phyloP scores from a whole-genome alignment of 2,888 invertebrate genomes.

The Leptogaster cylindrica region DNA sequence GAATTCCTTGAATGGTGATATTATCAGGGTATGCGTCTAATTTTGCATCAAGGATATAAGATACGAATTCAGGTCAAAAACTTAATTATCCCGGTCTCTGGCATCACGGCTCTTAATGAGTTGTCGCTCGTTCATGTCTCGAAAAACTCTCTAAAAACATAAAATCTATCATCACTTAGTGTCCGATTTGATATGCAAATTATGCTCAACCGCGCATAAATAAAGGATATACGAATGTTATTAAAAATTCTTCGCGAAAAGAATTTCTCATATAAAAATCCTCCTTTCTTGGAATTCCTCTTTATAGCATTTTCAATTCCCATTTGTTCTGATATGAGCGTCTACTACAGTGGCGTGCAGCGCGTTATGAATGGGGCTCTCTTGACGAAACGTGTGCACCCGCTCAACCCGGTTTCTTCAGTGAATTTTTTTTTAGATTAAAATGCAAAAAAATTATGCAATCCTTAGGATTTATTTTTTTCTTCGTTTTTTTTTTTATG shows the following conservation, averaged over 20 bases:
- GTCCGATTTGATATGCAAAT: neutral
- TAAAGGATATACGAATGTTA: neutral
- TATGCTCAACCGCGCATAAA: neutral
- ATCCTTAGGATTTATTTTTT: neutral
- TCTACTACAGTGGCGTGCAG: neutral
- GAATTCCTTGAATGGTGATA: neutral
- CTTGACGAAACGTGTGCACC: slow-evolving; percentile 11
- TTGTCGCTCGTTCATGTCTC: neutral
- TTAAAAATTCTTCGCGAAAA: slow-evolving; percentile 9
- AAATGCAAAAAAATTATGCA: neutral
- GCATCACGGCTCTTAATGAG: no score
- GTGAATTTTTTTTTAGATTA: neutral
- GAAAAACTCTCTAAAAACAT: slow-evolving; percentile 1
- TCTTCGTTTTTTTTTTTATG: no score
- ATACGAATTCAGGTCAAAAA: neutral
- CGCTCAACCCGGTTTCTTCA: neutral
- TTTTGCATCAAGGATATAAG: neutral
- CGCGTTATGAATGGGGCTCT: slow-evolving; percentile 6
- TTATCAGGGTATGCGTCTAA: neutral
- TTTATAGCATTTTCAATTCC: slow-evolving; percentile 11
- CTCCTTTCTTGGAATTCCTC: slow-evolving; percentile 2
- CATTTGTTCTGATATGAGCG: slow-evolving; percentile 8
- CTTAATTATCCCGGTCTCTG: neutral
- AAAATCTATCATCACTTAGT: neutral
- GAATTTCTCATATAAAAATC: slow-evolving; percentile 3